These are phyloP conservation scores for Cheilosia variabilis DNA, from an alignment of 2,888 invertebrate genomes.

Conservation along the genomic window DNA sequence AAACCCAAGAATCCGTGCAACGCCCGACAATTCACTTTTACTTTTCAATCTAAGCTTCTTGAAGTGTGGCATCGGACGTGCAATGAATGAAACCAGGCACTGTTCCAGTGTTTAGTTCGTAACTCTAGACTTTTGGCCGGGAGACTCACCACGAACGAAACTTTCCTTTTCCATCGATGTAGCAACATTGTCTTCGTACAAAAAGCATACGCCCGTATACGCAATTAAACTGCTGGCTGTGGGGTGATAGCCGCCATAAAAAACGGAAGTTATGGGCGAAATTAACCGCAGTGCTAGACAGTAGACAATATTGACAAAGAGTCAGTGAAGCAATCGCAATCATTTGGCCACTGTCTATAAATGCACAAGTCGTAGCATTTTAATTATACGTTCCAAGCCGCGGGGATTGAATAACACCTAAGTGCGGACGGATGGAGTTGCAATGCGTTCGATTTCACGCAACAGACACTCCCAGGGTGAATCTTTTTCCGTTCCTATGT, in stretches of 20 bases:
- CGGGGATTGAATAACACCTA: conserved; percentile 23
- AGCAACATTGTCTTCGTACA: conserved; percentile 1
- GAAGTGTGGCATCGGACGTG: conserved; percentile 54
- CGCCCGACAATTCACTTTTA: conserved; percentile 54
- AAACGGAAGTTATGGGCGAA: conserved; percentile 62
- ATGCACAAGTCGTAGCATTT: conserved; percentile 6
- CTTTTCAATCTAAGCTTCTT: conserved; percentile 57
- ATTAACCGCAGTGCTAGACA: conserved; percentile 38
- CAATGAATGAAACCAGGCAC: conserved; percentile 40
- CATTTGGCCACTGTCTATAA: conserved; percentile 1
- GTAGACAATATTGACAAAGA: conserved; percentile 37
- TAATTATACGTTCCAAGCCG: conserved; percentile 25
- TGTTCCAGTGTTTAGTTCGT: conserved; percentile 53
- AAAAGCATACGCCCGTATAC: conserved; percentile 28
- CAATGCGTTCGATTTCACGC: conserved; percentile 41
- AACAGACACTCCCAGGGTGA: conserved; percentile 46
- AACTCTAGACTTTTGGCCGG: conserved; percentile 42
- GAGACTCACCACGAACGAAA: conserved; percentile 34
- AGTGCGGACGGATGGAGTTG: conserved; percentile 22
- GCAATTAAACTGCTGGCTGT: conserved; percentile 41
- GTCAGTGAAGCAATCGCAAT: conserved; percentile 26
- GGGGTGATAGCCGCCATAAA: conserved; percentile 57
- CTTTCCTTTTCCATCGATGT: conserved; percentile 67
- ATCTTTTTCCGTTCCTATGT: conserved; percentile 7
- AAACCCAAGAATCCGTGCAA: conserved; percentile 52